phyloP scores from a whole-genome alignment of 2,888 invertebrate genomes.

The Dryobotodes eremita region DNA sequence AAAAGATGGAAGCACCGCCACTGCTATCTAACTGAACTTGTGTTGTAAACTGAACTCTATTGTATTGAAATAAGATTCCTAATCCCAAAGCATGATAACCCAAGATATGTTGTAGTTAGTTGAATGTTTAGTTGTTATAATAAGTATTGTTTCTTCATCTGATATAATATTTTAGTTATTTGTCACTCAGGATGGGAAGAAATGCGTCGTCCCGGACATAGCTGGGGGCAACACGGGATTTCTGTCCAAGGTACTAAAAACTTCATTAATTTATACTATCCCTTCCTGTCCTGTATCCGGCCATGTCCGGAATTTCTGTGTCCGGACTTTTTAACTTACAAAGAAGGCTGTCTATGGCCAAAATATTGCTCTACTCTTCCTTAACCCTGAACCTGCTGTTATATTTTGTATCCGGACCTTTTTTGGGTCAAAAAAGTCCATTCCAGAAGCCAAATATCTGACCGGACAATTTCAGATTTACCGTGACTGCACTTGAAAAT shows the following conservation, averaged over 20 bases:
- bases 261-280: conserved; percentile 35
- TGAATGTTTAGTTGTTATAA: conserved; percentile 36
- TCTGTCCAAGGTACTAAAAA: conserved; percentile 55
- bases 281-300: not conserved
- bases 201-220: conserved; percentile 48
- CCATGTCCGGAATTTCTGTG: not conserved
- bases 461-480: not conserved
- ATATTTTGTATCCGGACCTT: not conserved
- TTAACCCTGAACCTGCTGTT: not conserved
- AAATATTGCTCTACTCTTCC: not conserved
- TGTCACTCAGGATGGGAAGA: conserved; percentile 58
- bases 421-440: not conserved
- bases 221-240: conserved; percentile 52
- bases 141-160: conserved; percentile 42
- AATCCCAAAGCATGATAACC: conserved; percentile 40
- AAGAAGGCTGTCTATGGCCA: no score
- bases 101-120: conserved; percentile 40
- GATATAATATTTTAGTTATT: conserved; percentile 58
- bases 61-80: not conserved
- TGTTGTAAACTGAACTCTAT: not conserved
- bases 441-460: not conserved
- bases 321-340: not conserved
- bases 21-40: not conserved
- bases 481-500: not conserved
- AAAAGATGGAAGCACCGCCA: no score